Evolutionary conservation across 2,888 invertebrate species (phyloP).

Genomic region (Schizaphis graminum): DNA sequence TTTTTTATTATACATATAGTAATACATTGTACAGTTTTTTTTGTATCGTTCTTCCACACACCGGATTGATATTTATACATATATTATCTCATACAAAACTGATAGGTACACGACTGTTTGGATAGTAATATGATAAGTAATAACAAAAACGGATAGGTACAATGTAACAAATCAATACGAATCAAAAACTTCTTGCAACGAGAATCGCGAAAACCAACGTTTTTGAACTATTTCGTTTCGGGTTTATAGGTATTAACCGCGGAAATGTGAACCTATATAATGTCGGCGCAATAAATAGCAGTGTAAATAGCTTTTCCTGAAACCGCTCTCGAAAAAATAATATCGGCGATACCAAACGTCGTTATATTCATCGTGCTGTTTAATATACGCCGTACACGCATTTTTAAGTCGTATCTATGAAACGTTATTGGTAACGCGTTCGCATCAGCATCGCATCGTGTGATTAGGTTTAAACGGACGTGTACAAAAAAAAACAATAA

Average conservation of each 20-base stretch:
- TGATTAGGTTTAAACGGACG: constrained; percentile 2
- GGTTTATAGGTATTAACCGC: not conserved
- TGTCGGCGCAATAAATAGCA: not conserved
- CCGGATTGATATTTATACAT: no score
- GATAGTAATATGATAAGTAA: not conserved
- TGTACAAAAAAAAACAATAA: not conserved
- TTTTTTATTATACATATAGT: no score
- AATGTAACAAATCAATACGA: not conserved
- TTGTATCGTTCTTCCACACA: no score
- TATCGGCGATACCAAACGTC: not conserved
- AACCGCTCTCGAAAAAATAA: not conserved
- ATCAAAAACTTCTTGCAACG: not conserved
- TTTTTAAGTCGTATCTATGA: not conserved
- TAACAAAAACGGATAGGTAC: not conserved
- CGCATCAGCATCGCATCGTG: not conserved
- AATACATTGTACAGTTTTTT: no score
- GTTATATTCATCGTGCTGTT: not conserved
- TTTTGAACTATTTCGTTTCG: not conserved
- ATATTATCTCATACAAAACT: not conserved
- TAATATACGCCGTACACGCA: not conserved
- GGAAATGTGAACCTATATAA: not conserved
- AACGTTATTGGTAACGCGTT: not conserved
- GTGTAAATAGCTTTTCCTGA: not conserved
- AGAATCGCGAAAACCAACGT: not conserved
- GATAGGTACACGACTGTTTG: not conserved